Evolutionary conservation across 2,888 invertebrate genomes (phyloP).

Genomic region (Volucella inflata): DNA sequence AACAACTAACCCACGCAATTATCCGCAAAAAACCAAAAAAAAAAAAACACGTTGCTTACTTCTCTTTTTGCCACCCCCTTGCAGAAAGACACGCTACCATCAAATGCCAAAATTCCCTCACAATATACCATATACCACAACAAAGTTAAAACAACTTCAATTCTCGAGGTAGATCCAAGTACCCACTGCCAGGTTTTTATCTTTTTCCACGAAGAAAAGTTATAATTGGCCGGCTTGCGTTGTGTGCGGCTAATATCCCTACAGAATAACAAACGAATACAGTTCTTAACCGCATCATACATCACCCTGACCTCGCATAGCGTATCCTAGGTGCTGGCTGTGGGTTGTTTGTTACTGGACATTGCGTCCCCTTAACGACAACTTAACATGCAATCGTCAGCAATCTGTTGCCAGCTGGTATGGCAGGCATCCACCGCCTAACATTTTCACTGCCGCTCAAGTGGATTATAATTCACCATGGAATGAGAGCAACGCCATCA

Average conservation of each 20-base stretch:
- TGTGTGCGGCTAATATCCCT: conserved; percentile 15
- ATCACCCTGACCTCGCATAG: conserved; percentile 44
- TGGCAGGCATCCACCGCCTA: conserved; percentile 38
- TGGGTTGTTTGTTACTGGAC: too few relatives aligned
- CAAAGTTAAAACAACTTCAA: conserved; percentile 16
- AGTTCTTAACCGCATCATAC: conserved; percentile 46
- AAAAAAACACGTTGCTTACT: too few relatives aligned
- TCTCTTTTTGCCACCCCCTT: too few relatives aligned
- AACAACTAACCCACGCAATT: too few relatives aligned
- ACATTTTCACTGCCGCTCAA: conserved; percentile 32
- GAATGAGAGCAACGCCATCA: conserved; percentile 18
- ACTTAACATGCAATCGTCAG: conserved; percentile 69
- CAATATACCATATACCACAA: too few relatives aligned
- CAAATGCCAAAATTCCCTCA: too few relatives aligned
- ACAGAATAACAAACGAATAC: conserved; percentile 45
- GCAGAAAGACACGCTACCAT: too few relatives aligned
- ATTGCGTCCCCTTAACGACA: conserved; percentile 49
- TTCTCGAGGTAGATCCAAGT: background rate
- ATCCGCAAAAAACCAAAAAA: too few relatives aligned
- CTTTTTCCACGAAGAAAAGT: conserved; percentile 22
- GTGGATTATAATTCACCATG: conserved; percentile 66
- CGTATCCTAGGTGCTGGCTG: conserved; percentile 24
- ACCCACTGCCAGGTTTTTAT: conserved; percentile 7
- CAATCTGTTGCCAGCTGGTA: conserved; percentile 67
- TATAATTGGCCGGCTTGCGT: conserved; percentile 14